Percentiles rank a stretch among this genome's conserved stretches.
Evolutionary conservation across 2,797 vertebrate species (phyloP).

Genomic region (Sciurus vulgaris): DNA sequence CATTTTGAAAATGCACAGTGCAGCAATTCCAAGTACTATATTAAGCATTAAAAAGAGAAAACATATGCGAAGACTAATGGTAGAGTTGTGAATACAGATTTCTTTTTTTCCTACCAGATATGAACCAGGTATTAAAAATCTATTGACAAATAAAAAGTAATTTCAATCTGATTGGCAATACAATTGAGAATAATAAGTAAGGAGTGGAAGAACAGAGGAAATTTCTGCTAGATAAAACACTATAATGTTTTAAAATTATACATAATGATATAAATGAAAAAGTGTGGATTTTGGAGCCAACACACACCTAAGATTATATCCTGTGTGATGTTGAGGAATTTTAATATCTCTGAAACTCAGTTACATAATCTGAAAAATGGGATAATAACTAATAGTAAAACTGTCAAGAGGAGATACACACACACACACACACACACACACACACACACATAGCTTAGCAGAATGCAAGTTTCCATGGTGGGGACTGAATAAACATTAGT

Average conservation of each 20-base stretch:
- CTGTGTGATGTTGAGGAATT: neutral
- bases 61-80: neutral
- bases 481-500: neutral
- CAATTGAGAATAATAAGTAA: neutral
- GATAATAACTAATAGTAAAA: neutral
- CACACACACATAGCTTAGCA: neutral
- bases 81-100: neutral
- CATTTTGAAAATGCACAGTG: neutral
- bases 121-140: constrained; percentile 41
- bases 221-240: neutral
- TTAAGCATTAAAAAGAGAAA: constrained; percentile 11
- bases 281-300: neutral
- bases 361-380: neutral
- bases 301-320: neutral
- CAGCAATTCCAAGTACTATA: neutral
- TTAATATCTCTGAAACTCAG: constrained; percentile 25
- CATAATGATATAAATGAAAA: neutral
- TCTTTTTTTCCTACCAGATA: neutral
- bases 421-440: too few species aligned
- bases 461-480: neutral
- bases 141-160: neutral
- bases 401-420: neutral
- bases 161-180: neutral
- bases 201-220: neutral
- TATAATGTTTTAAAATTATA: neutral